Evolutionary conservation across 2,113 vertebrate species (phyloP), one percentile per base, ranked within the genome.

Genomic region (Xiphias gladius): DNA sequence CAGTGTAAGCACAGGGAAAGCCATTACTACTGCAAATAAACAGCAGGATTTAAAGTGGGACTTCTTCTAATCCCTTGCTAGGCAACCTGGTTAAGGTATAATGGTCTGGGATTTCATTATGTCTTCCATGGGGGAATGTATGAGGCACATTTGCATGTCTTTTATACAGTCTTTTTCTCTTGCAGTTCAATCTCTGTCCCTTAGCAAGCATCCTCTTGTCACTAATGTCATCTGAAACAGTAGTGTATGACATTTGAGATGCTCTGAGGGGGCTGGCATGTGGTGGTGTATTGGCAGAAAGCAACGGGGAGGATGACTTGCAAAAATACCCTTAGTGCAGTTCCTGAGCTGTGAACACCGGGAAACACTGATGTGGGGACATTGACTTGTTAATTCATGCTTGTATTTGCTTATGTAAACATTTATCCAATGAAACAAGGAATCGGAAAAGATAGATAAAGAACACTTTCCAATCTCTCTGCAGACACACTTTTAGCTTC

Each of bases 241-340:
- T 68, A 32, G 35, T 62, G 64, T 43, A 64, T 86, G 87, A 83
- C 76, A 93, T 87, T 86, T 86, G 77, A 91, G 79, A 80, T 75
- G 59, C 80, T 85, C 63, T 73, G 69, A 80, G 74, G 32, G 67
- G 64, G 48, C 37, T 80, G 58, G 63, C 54, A 64, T 73, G 57
- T 75, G 65, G 11, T 72, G 63, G 30, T 37, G 28, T 37, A 69
- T 46, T 81, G 63, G 82, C 75, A 82, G 73, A 67, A 62, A 79
- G 80, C 50, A 73, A 46, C 2, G 8, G n/a, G n/a, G 46, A 83
- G 24, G 1, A 82, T 92, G 92, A 91, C 85, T 90, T 87, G 81
- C 88, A 90, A 32, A 88, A 92, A 89, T 72, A 48, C 26, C 32
- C 80, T 26, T 3, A 20, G 43, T 43, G 71, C 54, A 19, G 14